These are phyloP conservation scores for Encarsia formosa DNA, from an alignment of 2,888 invertebrate species.

Conservation along the genomic window DNA sequence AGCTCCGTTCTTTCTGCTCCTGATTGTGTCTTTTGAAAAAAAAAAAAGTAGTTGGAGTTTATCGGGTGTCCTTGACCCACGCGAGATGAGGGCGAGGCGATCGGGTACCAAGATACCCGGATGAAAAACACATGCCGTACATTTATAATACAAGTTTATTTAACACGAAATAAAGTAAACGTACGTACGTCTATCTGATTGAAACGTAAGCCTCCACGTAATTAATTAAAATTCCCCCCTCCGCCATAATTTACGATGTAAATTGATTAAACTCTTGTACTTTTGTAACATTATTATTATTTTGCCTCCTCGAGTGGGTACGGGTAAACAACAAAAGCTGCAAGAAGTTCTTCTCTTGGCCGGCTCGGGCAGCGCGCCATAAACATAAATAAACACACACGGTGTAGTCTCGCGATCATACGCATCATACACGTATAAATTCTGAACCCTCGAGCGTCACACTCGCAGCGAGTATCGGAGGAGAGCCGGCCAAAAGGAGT, in stretches of 20 bases:
- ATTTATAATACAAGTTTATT: conserved; percentile 23
- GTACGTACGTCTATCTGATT: no score
- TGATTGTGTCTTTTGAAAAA: no score
- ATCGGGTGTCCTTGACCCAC: conserved; percentile 36
- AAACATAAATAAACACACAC: conserved; percentile 10
- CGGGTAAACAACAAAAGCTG: no score
- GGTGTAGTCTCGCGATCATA: neutral
- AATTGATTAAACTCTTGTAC: no score
- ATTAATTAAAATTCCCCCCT: no score
- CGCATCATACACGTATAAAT: neutral
- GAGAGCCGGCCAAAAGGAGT: neutral
- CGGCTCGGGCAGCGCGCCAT: conserved; percentile 7
- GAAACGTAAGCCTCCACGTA: no score
- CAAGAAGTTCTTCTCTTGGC: conserved; percentile 3
- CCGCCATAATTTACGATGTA: no score
- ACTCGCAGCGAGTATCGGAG: neutral
- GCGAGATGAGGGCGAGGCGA: conserved; percentile 9
- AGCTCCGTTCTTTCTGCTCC: no score
- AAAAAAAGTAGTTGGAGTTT: no score
- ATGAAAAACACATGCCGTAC: conserved; percentile 10
- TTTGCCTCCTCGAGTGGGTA: no score
- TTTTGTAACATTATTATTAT: no score
- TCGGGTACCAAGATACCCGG: conserved; percentile 7
- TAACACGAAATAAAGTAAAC: no score
- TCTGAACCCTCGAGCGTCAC: neutral